Base-by-base conservation (phyloP, 2,113 vertebrate species). In the Corydoras maculifer region DNA sequence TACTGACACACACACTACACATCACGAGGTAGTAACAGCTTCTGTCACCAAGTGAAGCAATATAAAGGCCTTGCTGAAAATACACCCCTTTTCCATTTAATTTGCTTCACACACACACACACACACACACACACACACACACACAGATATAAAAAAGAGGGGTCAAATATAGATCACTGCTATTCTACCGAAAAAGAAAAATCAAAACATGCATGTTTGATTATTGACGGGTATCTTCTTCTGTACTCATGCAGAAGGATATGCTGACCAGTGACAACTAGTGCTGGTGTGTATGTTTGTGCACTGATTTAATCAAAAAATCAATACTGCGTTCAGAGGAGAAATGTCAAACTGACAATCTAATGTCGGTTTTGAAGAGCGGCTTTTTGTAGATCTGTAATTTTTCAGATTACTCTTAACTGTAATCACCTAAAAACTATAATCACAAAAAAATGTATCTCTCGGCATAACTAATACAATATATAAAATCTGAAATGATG, bases 51-150 rank as follows among this genome's bases (percentile, higher is more conserved):
- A 29, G 69, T 73, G 61, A 50, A 62, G 82, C 79, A 70, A 78
- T 82, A 82, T 84, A 79, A 86, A 82, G 87, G 82, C 29, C 70
- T 82, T 77, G 80, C 86, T 85, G 83, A 83, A 87, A 87, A 86
- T 84, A 85, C 86, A 86, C 70, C 4, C 66, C 51, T 77, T 75
- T 62, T 73, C 53, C 18, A 61, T 74, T 58, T 25, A 25, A 25
- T 25, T 25, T 25, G 18, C 18, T 25, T 25, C 2, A 25, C 18
- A 25, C 18, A 25, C 75, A 65, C 58, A 31, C 49, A 11, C 55
- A 74, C 55, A 75, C 72, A 73, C 65, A 65, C 13, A 1, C 58
- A 77, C 73, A 10, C 59, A 62, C 65, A 68, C 75, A 15, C 30
- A 68, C n/a, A 57, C 31, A 35, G 1, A 25, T 2, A 25, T 25